These are phyloP conservation scores for Mesorhabditis spiculigera DNA, from an alignment of 2,888 invertebrate genomes.

Conservation along the genomic window DNA sequence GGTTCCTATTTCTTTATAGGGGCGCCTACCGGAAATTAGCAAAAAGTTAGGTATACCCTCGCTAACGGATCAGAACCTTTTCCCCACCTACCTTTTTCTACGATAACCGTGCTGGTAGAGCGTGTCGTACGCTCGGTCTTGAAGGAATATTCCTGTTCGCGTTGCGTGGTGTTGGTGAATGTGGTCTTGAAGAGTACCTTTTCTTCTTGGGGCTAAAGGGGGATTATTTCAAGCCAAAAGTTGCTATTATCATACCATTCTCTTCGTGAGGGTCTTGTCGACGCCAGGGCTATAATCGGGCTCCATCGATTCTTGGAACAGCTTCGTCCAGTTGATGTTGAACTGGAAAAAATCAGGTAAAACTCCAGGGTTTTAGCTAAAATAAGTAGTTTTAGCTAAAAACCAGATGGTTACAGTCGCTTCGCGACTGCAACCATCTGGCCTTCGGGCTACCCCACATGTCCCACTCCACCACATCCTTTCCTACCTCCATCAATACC, in stretches of 20 bases:
- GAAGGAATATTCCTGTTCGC: slow-evolving; percentile 59
- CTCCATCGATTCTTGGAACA: slow-evolving; percentile 57
- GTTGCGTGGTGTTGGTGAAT: slow-evolving; percentile 59
- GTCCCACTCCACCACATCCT: too few species aligned
- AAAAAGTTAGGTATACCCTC: too few species aligned
- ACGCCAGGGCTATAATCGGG: slow-evolving; percentile 47
- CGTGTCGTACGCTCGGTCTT: slow-evolving; percentile 59
- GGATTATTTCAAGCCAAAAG: neutral
- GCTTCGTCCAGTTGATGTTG: slow-evolving; percentile 60
- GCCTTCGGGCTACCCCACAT: too few species aligned
- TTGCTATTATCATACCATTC: neutral
- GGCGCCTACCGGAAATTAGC: too few species aligned
- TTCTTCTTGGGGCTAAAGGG: slow-evolving; percentile 39
- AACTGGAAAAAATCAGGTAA: slow-evolving; percentile 42
- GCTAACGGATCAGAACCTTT: too few species aligned
- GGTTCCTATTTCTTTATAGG: too few species aligned
- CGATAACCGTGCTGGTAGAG: neutral
- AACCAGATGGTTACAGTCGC: too few species aligned
- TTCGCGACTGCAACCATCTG: too few species aligned
- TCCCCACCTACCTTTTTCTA: slow-evolving; percentile 5
- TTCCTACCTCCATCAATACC: too few species aligned
- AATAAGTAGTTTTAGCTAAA: neutral
- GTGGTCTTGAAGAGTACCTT: slow-evolving; percentile 56
- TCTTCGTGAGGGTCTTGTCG: neutral
- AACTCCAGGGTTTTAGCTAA: neutral